Conservation (phyloP, 2,797 vertebrate species). For the Catamblyrhynchus diadema region DNA sequence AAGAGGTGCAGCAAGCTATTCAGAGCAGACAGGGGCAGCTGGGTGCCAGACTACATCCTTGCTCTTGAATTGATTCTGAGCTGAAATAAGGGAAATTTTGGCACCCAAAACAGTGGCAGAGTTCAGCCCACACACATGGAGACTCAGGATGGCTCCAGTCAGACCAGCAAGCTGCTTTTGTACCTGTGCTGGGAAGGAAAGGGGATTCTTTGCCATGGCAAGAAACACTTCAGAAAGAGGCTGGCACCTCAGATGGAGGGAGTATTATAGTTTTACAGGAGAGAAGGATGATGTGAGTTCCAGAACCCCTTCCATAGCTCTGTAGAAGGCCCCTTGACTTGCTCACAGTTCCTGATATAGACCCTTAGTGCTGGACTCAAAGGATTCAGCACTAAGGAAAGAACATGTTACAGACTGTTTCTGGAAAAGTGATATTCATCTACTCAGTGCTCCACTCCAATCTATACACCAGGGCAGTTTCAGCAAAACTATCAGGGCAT, state of each 20-base stretch:
- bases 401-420: background rate
- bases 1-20: background rate
- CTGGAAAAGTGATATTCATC: background rate
- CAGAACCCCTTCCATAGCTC: background rate
- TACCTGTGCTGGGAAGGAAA: background rate
- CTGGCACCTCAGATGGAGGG: background rate
- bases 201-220: background rate
- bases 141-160: background rate
- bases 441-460: background rate
- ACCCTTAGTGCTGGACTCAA: background rate
- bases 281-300: background rate
- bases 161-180: background rate
- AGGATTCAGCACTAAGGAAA: background rate
- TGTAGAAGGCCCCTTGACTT: background rate
- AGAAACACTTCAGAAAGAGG: background rate
- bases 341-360: accelerated
- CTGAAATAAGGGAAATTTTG: background rate
- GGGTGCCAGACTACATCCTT: background rate
- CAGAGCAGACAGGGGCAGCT: background rate
- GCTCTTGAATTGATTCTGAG: background rate
- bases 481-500: background rate
- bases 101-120: background rate
- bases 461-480: background rate
- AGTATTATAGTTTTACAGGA: background rate
- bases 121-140: background rate